Base-by-base conservation (phyloP, 2,797 vertebrate genomes). In the Stomatorhinus walkeri region DNA sequence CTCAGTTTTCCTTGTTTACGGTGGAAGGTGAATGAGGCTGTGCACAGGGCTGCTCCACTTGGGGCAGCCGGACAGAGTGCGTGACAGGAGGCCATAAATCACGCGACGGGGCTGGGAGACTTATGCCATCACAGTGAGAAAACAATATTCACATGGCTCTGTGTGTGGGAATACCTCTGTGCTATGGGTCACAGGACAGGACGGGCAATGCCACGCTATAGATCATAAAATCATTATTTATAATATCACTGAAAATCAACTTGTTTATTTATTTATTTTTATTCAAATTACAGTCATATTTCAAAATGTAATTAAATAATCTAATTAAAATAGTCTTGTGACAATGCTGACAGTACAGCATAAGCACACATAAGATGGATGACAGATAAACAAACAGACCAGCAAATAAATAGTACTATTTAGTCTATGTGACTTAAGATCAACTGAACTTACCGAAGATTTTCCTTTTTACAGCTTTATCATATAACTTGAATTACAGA, bases 11-110 rank as follows among this genome's bases (percentile, higher is more conserved):
- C n/a, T 51, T 51, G 9, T 84, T 51, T 84, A 83, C 9, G 24
- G 22, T 49, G 16, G 36, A 43, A 40, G 51, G 54, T 40, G 48
- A 49, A 79, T 88, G 87, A 88, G 87, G 87, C 32, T 36, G 51
- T 6, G 16, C 40, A 88, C 10, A 88, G 28, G 68, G 48, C 72
- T 81, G 49, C 87, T 52, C 12, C 8, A 14, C 43, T 51, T 51
- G 81, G 72, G 43, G 46, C 81, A 84, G 81, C 46, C 9, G 10
- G 48, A 48, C 81, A 51, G n/a, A 84, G 81, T 51, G 81, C 19
- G 3, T 83, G 79, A 83, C 36, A 83, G 43, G 79, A 48, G 48
- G 46, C 40, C 22, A 54, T 88, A 56, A 83, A 88, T 88, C 68
- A 76, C 19, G 10, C 24, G n/a, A 51, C 56, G 48, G 68, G 22